Evolutionary conservation across 2,797 vertebrate species (phyloP).

Genomic region (Australoheros facetus): DNA sequence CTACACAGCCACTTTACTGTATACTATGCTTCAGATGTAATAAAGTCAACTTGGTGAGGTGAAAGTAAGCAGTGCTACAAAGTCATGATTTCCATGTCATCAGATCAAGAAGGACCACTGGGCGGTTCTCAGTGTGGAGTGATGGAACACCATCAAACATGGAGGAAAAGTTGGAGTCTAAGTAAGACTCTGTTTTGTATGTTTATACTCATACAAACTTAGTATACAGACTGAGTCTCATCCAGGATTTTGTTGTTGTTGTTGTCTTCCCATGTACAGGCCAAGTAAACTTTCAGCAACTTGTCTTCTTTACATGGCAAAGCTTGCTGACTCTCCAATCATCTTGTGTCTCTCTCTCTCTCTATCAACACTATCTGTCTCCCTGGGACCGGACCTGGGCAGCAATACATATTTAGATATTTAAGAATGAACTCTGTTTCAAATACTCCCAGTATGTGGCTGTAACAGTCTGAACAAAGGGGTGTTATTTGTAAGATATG

Average conservation of each 20-base stretch:
- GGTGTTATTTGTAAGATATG: conserved; percentile 69
- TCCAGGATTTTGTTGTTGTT: not conserved
- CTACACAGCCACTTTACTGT: not conserved
- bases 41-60: not conserved
- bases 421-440: conserved; percentile 66
- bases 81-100: conserved; percentile 6
- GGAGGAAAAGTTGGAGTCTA: conserved; percentile 66
- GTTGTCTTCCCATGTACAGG: conserved; percentile 51
- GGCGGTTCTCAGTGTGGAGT: conserved; percentile 65
- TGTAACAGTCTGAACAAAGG: conserved; percentile 41
- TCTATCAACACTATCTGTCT: conserved; percentile 63
- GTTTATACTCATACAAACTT: not conserved
- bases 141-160: conserved; percentile 28
- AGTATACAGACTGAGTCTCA: not conserved
- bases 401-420: conserved; percentile 76
- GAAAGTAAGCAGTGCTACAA: not conserved
- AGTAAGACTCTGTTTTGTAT: conserved; percentile 43
- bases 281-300: conserved; percentile 75
- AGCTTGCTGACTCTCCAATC: conserved; percentile 65
- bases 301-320: conserved; percentile 46
- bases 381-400: conserved; percentile 68
- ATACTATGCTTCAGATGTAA: not conserved
- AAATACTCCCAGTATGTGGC: conserved; percentile 56
- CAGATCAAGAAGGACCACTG: conserved; percentile 75
- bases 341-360: conserved; percentile 60